phyloP scores from a whole-genome alignment of 2,797 vertebrate genomes.

The Crypturellus tataupa region DNA sequence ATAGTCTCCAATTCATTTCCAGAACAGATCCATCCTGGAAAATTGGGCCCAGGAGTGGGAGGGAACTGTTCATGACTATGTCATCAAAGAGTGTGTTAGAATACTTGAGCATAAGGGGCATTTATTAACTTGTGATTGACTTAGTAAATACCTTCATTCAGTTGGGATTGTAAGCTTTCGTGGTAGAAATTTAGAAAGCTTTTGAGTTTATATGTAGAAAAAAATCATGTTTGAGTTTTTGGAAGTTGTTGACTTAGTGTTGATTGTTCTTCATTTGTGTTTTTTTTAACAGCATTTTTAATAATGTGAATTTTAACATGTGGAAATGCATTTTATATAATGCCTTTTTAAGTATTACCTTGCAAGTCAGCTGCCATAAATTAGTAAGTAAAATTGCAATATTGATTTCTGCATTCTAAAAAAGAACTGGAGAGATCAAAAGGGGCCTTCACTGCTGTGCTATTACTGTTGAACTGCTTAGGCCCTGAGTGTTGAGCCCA shows the following conservation, averaged over 20 bases:
- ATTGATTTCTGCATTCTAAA: background rate
- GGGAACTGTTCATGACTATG: background rate
- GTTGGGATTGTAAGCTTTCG: background rate
- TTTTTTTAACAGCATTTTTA: background rate
- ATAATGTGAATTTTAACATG: background rate
- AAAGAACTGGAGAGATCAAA: background rate
- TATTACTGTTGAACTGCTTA: background rate
- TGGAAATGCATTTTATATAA: background rate
- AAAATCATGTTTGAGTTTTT: background rate
- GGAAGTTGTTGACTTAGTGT: background rate
- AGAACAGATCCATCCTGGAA: background rate
- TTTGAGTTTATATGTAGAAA: background rate
- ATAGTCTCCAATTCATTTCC: constrained; percentile 4
- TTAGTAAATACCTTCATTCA: background rate
- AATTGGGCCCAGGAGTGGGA: background rate
- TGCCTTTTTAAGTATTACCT: background rate
- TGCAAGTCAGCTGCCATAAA: background rate
- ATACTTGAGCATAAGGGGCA: background rate
- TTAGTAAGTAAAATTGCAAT: background rate
- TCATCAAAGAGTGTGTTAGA: background rate
- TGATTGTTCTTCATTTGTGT: background rate
- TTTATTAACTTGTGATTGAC: constrained; percentile 4
- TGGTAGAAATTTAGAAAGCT: background rate
- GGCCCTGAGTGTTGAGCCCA: background rate
- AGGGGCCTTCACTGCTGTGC: background rate